phyloP scores from a whole-genome alignment of 2,797 vertebrate species.

The Gadopsis marmoratus region DNA sequence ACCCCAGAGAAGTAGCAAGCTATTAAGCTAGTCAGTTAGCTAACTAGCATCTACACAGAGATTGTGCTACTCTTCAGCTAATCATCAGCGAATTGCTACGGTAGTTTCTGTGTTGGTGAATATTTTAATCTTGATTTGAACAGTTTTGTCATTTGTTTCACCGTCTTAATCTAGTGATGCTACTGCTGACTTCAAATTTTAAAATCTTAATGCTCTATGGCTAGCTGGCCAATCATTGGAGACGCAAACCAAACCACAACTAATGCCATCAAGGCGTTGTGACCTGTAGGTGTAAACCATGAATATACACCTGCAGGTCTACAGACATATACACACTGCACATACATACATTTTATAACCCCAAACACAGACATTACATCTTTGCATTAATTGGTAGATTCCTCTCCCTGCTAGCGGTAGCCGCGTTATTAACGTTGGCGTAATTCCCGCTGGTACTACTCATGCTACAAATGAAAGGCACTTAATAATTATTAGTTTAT shows the following conservation, averaged over 20 bases:
- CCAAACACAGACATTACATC: neutral
- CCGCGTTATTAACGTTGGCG: neutral
- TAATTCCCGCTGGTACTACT: neutral
- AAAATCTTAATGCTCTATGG: neutral
- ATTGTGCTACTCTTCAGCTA: no score
- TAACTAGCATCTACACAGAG: no score
- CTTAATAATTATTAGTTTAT: no score
- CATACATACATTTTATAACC: neutral
- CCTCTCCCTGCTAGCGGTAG: neutral
- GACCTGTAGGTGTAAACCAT: no score
- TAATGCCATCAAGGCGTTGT: neutral
- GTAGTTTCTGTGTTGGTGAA: neutral
- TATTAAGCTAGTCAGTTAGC: no score
- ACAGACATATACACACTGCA: neutral
- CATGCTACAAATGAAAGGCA: conserved; percentile 18
- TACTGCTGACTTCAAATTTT: neutral
- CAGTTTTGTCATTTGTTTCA: neutral
- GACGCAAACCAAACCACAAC: neutral
- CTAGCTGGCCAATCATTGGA: neutral
- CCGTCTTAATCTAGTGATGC: neutral
- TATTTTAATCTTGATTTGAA: neutral
- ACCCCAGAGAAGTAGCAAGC: neutral
- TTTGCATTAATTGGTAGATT: neutral
- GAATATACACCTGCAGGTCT: neutral
- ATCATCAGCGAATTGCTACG: no score